phyloP scores from a whole-genome alignment of 2,888 invertebrate genomes.

The Anoplius nigerrimus region DNA sequence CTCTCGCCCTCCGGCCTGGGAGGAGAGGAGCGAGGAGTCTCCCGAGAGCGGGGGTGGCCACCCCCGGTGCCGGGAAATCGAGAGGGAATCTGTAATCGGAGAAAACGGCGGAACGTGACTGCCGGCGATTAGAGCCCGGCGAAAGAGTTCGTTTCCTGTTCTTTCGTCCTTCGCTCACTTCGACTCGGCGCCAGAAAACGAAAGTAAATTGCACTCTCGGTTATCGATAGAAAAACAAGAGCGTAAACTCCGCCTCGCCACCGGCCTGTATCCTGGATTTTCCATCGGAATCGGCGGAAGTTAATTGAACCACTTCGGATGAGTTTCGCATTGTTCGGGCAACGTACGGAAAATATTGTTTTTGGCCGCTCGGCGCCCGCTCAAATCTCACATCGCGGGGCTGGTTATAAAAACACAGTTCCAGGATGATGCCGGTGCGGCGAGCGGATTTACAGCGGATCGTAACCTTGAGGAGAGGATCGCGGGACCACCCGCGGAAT shows the following conservation, averaged over 20 bases:
- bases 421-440: no score
- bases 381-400: no score
- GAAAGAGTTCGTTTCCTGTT: constrained; percentile 24
- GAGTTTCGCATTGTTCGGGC: no score
- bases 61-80: constrained; percentile 26
- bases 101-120: constrained; percentile 29
- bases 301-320: no score
- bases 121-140: constrained; percentile 27
- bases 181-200: constrained; percentile 58
- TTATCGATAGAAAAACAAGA: constrained; percentile 49
- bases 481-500: no score
- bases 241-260: constrained; percentile 16
- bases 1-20: neutral
- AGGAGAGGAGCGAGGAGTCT: no score
- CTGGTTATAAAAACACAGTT: no score
- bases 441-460: no score
- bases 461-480: no score
- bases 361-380: no score
- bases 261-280: constrained; percentile 3
- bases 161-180: neutral
- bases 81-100: constrained; percentile 39
- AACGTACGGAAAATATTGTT: no score
- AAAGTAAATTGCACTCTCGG: constrained; percentile 66
- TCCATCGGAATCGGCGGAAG: neutral
- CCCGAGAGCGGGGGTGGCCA: no score